Evolutionary conservation across 2,888 invertebrate species (phyloP).

Genomic region (Lithophane leautieri): DNA sequence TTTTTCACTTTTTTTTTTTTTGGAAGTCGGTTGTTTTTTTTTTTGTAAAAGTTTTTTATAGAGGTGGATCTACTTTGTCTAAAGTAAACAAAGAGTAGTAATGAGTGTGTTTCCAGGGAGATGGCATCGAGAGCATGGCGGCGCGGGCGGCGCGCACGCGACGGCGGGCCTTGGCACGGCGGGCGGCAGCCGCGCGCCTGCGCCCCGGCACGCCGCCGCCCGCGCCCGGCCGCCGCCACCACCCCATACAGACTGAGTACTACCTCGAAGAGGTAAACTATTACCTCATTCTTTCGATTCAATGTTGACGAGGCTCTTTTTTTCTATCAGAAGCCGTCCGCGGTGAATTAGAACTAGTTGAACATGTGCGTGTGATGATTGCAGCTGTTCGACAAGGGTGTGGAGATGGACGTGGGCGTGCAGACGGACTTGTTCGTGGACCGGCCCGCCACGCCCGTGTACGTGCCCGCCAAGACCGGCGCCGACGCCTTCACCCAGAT

Average conservation of each 20-base stretch:
- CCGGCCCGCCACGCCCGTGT: constrained; percentile 94
- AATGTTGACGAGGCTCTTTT: neutral
- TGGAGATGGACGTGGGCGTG: constrained; percentile 94
- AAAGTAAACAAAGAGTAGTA: neutral
- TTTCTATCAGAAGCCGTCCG: neutral
- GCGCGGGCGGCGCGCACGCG: constrained; percentile 87
- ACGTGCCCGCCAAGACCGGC: constrained; percentile 95
- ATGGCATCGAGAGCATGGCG: constrained; percentile 84
- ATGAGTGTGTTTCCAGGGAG: constrained; percentile 74
- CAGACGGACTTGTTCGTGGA: constrained; percentile 97
- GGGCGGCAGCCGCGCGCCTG: constrained; percentile 93
- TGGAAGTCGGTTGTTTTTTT: no score
- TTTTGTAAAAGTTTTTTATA: no score
- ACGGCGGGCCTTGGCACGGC: constrained; percentile 93
- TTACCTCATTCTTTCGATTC: neutral
- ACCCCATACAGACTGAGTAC: constrained; percentile 96
- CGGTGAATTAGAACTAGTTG: neutral
- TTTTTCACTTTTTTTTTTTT: no score
- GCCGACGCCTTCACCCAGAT: constrained; percentile 96
- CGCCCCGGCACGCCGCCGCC: constrained; percentile 93
- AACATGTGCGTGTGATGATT: constrained; percentile 17
- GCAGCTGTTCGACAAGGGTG: constrained; percentile 93
- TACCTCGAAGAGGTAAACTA: constrained; percentile 95
- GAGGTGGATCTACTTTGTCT: neutral
- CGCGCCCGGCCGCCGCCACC: constrained; percentile 95